Base-by-base conservation (phyloP, 2,113 vertebrate genomes). In the Setophaga petechia region DNA sequence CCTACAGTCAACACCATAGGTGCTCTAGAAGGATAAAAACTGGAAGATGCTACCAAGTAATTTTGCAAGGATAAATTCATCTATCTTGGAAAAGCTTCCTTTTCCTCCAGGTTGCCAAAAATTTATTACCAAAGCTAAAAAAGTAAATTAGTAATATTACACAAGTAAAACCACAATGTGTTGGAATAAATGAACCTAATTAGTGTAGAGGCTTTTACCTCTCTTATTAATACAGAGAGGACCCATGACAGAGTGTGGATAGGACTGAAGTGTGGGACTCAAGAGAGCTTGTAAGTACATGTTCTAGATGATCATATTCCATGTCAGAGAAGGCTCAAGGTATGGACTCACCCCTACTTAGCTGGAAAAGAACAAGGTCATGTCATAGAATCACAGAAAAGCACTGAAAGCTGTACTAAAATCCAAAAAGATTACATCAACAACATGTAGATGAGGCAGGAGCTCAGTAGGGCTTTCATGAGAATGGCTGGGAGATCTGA, bases 361-460 rank as follows among this genome's bases (percentile, higher is more conserved):
- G 35, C 39, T 73, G 37, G 35, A 62, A 77, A 87, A 65, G 49
- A 74, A 65, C 11, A 23, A 5, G 57, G 41, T 35, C 22, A 21
- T 10, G 19, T 21, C 33, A 46, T 2, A 28, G n/a, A 67, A 54
- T 24, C 39, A 75, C 0, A 59, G 46, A 46, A 44, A 44, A 67
- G 37, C 31, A 67, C 11, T 35, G 31, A 76, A 67, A 67, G 24
- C 43, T 43, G 30, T 28, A 37, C 12, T 67, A 51, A 67, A 61
- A 61, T n/a, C 28, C 28, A 74, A 59, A 73, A 39, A 59, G 3
- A 52, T 52, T 24, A 59, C 19, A 67, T 46, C 33, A 75, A 39
- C 15, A n/a, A 61, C 46, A 54, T 3, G 24, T 7, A 67, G 41
- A 33, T 9, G n/a, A 30, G 7, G 25, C 1, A 0, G 35, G 24